Percentiles rank a stretch among this genome's conserved stretches.
These are phyloP conservation scores for Solenodon paradoxus DNA, from an alignment of 2,113 vertebrate species.

Conservation along the genomic window DNA sequence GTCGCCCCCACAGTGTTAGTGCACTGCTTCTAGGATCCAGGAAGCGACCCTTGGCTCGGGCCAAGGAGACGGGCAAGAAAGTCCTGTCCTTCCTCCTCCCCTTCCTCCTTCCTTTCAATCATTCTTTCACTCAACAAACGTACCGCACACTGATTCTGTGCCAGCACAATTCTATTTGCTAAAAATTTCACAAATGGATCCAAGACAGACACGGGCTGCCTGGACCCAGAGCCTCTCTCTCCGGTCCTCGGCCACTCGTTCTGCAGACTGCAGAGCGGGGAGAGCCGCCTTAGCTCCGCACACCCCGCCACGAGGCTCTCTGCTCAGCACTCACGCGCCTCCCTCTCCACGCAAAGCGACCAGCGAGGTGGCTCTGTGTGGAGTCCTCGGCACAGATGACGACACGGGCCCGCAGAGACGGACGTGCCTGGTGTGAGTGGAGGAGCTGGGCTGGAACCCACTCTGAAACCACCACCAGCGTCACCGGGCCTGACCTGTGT, in stretches of 20 bases:
- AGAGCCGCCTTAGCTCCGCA: not conserved
- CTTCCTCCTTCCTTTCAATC: not conserved
- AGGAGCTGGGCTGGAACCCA: not conserved
- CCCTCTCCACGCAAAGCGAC: not conserved
- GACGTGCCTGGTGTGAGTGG: not conserved
- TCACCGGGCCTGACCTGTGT: not conserved
- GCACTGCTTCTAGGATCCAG: not conserved
- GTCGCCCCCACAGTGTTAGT: not conserved
- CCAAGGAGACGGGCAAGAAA: not conserved
- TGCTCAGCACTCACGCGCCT: not conserved
- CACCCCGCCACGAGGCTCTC: not conserved
- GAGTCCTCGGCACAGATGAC: not conserved
- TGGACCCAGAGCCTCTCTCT: not conserved
- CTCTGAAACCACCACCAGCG: too few relatives aligned
- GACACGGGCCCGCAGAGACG: not conserved
- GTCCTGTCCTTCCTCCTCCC: not conserved
- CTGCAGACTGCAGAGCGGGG: rapidly evolving
- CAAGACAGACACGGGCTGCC: not conserved
- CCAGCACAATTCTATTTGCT: not conserved
- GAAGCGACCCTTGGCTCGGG: not conserved
- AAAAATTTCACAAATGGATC: not conserved
- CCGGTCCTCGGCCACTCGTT: not conserved
- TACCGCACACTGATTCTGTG: not conserved
- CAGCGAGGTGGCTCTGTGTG: not conserved
- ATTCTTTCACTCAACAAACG: not conserved